Conservation (phyloP, 2,888 invertebrate genomes). For the Cheilosia variabilis region DNA sequence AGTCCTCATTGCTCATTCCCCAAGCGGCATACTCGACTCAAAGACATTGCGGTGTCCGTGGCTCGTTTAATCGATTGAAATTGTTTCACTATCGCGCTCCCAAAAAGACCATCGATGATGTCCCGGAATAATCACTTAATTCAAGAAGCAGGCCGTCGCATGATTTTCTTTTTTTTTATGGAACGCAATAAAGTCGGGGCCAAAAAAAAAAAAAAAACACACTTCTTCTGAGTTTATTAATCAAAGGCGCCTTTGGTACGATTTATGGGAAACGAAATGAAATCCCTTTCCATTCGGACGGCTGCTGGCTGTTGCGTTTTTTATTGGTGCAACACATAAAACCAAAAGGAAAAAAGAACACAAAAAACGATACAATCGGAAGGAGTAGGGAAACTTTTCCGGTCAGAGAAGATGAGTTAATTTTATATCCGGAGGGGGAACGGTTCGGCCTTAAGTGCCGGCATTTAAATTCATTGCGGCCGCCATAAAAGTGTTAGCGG, state of each 20-base stretch:
- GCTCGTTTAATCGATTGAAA: constrained; percentile 38
- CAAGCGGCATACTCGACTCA: neutral
- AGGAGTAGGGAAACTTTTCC: constrained; percentile 48
- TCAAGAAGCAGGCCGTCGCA: constrained; percentile 4
- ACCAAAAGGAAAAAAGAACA: constrained; percentile 18
- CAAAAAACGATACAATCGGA: neutral
- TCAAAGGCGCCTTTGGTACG: constrained; percentile 35
- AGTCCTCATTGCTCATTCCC: constrained; percentile 5
- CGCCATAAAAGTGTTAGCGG: constrained; percentile 51
- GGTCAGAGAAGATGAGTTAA: constrained; percentile 64
- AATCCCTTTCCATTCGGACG: neutral
- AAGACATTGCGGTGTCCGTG: constrained; percentile 1
- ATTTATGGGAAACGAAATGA: constrained; percentile 50
- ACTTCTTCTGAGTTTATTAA: constrained; percentile 35
- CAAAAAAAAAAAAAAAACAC: constrained; percentile 12
- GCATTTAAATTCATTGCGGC: constrained; percentile 63
- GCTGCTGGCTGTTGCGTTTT: constrained; percentile 34
- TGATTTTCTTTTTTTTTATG: constrained; percentile 29
- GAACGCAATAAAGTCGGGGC: constrained; percentile 19
- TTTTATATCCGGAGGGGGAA: constrained; percentile 48
- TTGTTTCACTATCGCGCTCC: constrained; percentile 13
- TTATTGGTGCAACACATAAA: constrained; percentile 59
- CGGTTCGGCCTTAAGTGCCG: constrained; percentile 48
- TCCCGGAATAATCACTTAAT: constrained; percentile 50
- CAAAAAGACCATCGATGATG: constrained; percentile 26